phyloP scores from a whole-genome alignment of 2,888 invertebrate genomes.

The Cheilosia pagana region DNA sequence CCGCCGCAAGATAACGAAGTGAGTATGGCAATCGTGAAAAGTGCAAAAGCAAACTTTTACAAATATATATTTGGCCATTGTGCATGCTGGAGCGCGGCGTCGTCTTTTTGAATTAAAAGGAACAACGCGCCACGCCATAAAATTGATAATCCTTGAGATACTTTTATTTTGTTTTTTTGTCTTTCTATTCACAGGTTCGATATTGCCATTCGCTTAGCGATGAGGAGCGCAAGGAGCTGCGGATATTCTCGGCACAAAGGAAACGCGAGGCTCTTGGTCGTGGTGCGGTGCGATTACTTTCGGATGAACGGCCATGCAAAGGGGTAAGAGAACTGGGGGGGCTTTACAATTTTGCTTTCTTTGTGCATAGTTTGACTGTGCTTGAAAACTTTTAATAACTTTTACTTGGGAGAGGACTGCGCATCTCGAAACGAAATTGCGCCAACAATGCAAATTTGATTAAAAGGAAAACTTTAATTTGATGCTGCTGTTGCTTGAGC shows the following conservation, averaged over 20 bases:
- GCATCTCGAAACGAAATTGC: constrained; percentile 44
- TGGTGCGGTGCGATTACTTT: constrained; percentile 93
- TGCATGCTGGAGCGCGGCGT: constrained; percentile 57
- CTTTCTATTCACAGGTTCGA: constrained; percentile 86
- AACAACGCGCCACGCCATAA: constrained; percentile 27
- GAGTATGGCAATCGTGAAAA: constrained; percentile 77
- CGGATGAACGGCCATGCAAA: constrained; percentile 89
- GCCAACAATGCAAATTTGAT: constrained; percentile 73
- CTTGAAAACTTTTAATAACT: constrained; percentile 73
- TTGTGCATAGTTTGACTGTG: constrained; percentile 30
- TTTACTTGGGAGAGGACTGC: constrained; percentile 24
- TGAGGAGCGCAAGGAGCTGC: constrained; percentile 96
- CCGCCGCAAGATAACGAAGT: constrained; percentile 98
- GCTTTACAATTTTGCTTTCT: constrained; percentile 17
- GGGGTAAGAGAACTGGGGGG: constrained; percentile 86
- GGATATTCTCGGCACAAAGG: constrained; percentile 95
- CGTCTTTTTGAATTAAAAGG: constrained; percentile 80
- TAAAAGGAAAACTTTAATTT: constrained; percentile 70
- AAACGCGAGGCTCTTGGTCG: constrained; percentile 97
- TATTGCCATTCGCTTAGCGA: constrained; percentile 97
- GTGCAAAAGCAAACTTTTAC: constrained; percentile 50
- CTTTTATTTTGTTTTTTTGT: constrained; percentile 39
- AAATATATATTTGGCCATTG: constrained; percentile 22
- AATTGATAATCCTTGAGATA: constrained; percentile 66
- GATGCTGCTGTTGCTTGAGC: background rate